phyloP scores from a whole-genome alignment of 2,797 vertebrate genomes.

The Brotula barbata region DNA sequence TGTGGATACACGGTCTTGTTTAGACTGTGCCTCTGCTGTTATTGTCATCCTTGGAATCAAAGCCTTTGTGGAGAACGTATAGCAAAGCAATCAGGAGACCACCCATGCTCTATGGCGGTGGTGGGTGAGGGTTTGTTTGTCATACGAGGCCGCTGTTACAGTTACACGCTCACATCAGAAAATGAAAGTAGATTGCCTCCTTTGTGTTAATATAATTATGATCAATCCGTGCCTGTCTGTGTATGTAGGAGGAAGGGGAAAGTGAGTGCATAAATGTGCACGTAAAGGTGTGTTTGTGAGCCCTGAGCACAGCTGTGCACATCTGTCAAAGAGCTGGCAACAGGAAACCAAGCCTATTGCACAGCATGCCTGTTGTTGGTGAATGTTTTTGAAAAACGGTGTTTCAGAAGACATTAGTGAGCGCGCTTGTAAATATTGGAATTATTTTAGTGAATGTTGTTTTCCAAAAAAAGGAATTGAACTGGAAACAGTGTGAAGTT shows the following conservation, averaged over 20 bases:
- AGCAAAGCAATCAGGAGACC: slow-evolving; percentile 41
- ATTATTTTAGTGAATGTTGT: too few species aligned
- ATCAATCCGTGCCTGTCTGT: slow-evolving; percentile 20
- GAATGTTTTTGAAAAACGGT: neutral
- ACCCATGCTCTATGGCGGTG: slow-evolving; percentile 33
- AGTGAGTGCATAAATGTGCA: slow-evolving; percentile 6
- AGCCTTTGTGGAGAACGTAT: slow-evolving; percentile 27
- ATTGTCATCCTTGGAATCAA: slow-evolving; percentile 39
- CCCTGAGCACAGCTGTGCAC: slow-evolving; percentile 25
- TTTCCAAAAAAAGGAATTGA: too few species aligned
- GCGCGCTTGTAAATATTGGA: too few species aligned
- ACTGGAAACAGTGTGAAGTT: too few species aligned
- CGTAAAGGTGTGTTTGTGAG: neutral
- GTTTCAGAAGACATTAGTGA: neutral
- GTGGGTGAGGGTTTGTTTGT: slow-evolving; percentile 53
- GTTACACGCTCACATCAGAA: slow-evolving; percentile 22
- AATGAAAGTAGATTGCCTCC: slow-evolving; percentile 12
- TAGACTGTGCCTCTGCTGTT: slow-evolving; percentile 26
- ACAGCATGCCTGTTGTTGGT: neutral
- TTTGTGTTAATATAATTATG: slow-evolving; percentile 24
- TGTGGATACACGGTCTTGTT: slow-evolving; percentile 22
- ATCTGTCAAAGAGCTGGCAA: slow-evolving; percentile 27
- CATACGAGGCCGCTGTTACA: slow-evolving; percentile 43
- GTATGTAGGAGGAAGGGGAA: slow-evolving; percentile 1
- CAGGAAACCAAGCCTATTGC: slow-evolving; percentile 9